Percentiles rank a stretch among this genome's conserved stretches.
phyloP scores from a whole-genome alignment of 2,113 vertebrate genomes.

The Nannobrachium achirus region DNA sequence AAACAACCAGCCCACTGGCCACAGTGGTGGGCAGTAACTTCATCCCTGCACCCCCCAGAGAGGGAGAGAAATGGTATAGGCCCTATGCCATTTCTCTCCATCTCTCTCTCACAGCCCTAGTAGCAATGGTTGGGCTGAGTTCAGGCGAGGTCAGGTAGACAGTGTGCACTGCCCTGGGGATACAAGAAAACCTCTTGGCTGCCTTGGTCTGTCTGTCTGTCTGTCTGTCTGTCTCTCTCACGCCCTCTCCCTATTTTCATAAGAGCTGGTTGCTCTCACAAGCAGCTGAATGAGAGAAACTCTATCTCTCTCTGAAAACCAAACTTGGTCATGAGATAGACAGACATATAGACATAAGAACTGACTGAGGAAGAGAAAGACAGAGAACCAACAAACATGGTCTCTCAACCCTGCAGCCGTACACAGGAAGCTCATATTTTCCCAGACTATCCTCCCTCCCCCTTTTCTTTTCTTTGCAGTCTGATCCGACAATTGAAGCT shows the following conservation, averaged over 20 bases:
- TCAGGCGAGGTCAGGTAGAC: constrained; percentile 64
- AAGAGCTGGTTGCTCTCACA: constrained; percentile 19
- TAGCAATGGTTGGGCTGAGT: constrained; percentile 42
- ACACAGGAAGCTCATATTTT: constrained; percentile 75
- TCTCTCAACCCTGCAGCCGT: constrained; percentile 50
- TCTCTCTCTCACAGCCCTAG: constrained; percentile 38
- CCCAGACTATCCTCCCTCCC: constrained; percentile 61
- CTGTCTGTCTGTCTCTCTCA: neutral
- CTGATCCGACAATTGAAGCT: constrained; percentile 69
- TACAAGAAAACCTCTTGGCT: constrained; percentile 38
- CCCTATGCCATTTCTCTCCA: too few species aligned
- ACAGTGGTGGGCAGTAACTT: too few species aligned
- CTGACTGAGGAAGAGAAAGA: neutral
- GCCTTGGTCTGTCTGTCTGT: constrained; percentile 5
- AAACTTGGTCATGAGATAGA: constrained; percentile 24
- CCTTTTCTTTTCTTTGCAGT: constrained; percentile 45
- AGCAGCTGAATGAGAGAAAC: constrained; percentile 20
- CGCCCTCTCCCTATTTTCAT: neutral
- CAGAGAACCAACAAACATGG: constrained; percentile 26
- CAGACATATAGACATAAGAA: neutral
- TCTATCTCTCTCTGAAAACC: constrained; percentile 30
- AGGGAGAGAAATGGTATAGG: too few species aligned
- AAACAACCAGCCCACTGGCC: too few species aligned
- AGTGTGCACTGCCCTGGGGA: constrained; percentile 46
- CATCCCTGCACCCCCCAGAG: too few species aligned